A percentile compares a stretch with the other conserved stretches of the same genome.
Evolutionary conservation across 2,888 invertebrate genomes (phyloP).

Genomic region (Cantharis lateralis): DNA sequence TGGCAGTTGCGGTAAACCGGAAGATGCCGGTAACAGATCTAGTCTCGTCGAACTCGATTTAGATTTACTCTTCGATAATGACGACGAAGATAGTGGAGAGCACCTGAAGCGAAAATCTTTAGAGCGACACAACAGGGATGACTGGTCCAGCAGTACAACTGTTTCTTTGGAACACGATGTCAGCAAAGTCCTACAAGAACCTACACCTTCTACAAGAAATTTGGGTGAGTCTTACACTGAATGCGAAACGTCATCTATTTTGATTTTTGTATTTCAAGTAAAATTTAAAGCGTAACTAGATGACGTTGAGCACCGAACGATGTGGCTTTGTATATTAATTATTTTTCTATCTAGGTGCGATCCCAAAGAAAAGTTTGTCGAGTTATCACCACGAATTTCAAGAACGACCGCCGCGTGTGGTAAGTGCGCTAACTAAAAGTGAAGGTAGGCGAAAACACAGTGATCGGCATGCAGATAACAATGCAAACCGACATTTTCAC

Average conservation of each 20-base stretch:
- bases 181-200: conserved; percentile 60
- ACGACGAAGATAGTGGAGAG: conserved; percentile 37
- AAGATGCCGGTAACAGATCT: conserved; percentile 48
- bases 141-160: conserved; percentile 57
- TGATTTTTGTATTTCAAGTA: too few species aligned
- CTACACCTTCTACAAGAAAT: conserved; percentile 58
- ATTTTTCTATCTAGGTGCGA: conserved; percentile 59
- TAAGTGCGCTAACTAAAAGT: conserved; percentile 45
- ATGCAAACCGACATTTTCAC: conserved; percentile 26
- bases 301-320: too few species aligned
- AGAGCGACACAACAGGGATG: conserved; percentile 58
- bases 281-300: too few species aligned
- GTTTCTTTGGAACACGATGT: conserved; percentile 57
- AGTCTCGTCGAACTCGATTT: conserved; percentile 63
- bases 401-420: conserved; percentile 32
- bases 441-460: conserved; percentile 42
- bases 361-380: conserved; percentile 64
- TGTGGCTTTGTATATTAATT: too few species aligned
- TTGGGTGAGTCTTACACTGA: conserved; percentile 46
- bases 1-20: conserved; percentile 35
- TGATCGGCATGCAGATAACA: conserved; percentile 28
- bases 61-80: conserved; percentile 67
- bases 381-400: conserved; percentile 31
- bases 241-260: too few species aligned
- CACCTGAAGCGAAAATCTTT: conserved; percentile 30